Percentiles rank a stretch among this genome's conserved stretches.
Conservation (phyloP, 2,113 vertebrate genomes). For the Diphyllodes magnificus region DNA sequence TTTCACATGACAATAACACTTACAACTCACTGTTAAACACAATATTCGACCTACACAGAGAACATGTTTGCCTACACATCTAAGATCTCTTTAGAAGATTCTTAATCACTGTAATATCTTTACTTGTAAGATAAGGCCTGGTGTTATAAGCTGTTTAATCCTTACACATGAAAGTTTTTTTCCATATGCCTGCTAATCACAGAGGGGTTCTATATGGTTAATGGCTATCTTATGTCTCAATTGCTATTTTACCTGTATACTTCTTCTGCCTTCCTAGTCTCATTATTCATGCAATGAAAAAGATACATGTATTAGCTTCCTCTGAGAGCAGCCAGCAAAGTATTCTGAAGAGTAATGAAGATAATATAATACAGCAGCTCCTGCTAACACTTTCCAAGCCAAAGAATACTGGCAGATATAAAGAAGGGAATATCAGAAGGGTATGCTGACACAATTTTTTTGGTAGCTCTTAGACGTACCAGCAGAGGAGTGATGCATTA, state of each 20-base stretch:
- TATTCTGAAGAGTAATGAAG: background rate
- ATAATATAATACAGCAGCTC: background rate
- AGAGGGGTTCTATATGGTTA: background rate
- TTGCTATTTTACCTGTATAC: background rate
- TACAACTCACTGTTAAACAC: background rate
- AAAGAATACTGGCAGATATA: background rate
- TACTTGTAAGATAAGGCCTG: background rate
- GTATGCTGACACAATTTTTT: background rate
- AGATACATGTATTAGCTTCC: background rate
- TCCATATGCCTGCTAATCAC: background rate
- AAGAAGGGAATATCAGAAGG: background rate
- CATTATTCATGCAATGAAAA: background rate
- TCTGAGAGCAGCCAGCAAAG: background rate
- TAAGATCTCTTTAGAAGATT: background rate
- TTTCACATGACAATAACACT: background rate
- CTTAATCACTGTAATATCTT: background rate
- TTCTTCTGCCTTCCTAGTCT: background rate
- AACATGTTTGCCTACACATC: background rate
- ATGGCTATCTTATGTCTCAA: background rate
- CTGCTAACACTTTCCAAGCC: background rate
- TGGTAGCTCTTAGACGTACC: background rate
- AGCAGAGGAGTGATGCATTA: background rate
- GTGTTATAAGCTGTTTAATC: background rate
- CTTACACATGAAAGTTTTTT: background rate
- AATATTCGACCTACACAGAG: background rate